A percentile compares a stretch with the other conserved stretches of the same genome.
phyloP scores from a whole-genome alignment of 1,140 invertebrate genomes.

The Liolophura sinensis region DNA sequence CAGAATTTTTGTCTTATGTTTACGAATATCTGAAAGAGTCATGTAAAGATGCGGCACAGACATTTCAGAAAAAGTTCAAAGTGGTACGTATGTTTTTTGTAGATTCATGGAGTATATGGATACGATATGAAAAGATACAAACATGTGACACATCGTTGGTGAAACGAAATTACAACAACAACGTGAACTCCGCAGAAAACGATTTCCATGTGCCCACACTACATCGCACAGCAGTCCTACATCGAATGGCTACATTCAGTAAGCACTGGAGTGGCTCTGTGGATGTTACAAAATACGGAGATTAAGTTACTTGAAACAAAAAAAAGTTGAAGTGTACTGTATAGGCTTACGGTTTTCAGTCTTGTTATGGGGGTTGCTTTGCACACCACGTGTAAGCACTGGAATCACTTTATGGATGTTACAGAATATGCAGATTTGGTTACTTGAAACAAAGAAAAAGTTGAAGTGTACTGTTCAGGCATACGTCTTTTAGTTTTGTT shows the following conservation, averaged over 20 bases:
- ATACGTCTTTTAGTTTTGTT: too few species aligned
- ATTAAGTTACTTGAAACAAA: neutral
- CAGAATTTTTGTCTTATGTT: conserved; percentile 17
- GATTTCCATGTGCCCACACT: neutral
- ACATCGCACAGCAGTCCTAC: neutral
- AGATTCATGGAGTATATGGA: neutral
- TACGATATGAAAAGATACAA: neutral
- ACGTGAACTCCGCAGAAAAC: neutral
- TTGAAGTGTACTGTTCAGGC: too few species aligned
- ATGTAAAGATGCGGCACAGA: conserved; percentile 21
- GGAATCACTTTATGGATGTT: too few species aligned
- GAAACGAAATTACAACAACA: neutral
- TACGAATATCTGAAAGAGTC: conserved; percentile 23
- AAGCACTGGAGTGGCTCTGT: too few species aligned
- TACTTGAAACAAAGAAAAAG: too few species aligned
- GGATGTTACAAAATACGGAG: neutral
- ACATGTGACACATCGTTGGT: neutral
- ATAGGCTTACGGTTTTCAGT: neutral
- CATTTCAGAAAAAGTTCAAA: conserved; percentile 23
- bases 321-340: neutral
- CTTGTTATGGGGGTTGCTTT: neutral
- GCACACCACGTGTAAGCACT: too few species aligned
- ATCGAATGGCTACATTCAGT: too few species aligned
- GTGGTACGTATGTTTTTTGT: conserved; percentile 15
- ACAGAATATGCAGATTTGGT: too few species aligned